Evolutionary conservation across 1,140 invertebrate genomes (phyloP).

Genomic region (Agrypnia vestita): DNA sequence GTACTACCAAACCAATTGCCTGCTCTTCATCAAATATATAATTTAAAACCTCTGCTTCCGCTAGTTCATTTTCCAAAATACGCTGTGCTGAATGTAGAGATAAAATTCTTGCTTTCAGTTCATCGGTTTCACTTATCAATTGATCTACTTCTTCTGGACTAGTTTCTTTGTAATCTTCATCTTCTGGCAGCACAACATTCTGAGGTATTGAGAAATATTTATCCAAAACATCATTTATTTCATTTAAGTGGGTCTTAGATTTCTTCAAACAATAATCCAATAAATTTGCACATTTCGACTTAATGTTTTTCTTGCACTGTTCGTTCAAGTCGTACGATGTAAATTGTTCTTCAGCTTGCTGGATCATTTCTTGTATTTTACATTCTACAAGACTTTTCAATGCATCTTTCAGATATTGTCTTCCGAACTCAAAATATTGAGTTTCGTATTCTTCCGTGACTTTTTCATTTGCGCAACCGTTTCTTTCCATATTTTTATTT

Average conservation of each 20-base stretch:
- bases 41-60: neutral
- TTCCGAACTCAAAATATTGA: constrained; percentile 46
- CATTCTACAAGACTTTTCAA: constrained; percentile 34
- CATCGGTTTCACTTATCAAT: constrained; percentile 24
- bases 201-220: constrained; percentile 41
- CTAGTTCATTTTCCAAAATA: constrained; percentile 22
- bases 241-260: constrained; percentile 12
- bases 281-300: constrained; percentile 35
- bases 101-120: neutral
- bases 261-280: constrained; percentile 24
- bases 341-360: constrained; percentile 34
- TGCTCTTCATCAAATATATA: constrained; percentile 33
- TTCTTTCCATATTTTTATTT: neutral
- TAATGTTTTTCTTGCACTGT: constrained; percentile 30
- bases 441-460: constrained; percentile 46
- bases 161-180: constrained; percentile 20
- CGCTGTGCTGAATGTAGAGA: neutral
- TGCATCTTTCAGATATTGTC: constrained; percentile 34
- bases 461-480: neutral
- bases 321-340: constrained; percentile 26
- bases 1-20: neutral
- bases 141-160: constrained; percentile 39
- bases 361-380: constrained; percentile 35
- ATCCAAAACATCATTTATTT: constrained; percentile 31
- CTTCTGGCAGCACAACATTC: constrained; percentile 39